Conservation (phyloP, 1,140 invertebrate species). For the Nasonia vitripennis region DNA sequence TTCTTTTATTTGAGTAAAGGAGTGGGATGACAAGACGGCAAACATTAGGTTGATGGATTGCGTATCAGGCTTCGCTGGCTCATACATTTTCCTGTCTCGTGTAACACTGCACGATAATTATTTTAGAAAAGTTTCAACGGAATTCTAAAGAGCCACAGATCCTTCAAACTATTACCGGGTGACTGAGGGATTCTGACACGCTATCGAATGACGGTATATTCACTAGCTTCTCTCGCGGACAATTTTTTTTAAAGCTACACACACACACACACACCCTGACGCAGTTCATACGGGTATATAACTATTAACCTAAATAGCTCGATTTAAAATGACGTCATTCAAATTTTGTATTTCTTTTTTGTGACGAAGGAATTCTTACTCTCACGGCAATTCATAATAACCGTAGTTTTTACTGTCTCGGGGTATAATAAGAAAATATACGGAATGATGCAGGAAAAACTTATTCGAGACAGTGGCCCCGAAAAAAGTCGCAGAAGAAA, state of each 20-base stretch:
- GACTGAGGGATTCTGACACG: neutral
- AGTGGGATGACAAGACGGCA: neutral
- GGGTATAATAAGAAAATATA: neutral
- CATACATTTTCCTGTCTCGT: neutral
- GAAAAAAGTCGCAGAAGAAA: neutral
- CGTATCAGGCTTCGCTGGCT: neutral
- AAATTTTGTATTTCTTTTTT: no score
- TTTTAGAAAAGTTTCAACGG: neutral
- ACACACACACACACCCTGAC: neutral
- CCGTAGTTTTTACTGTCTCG: no score
- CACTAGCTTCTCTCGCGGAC: no score
- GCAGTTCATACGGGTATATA: neutral
- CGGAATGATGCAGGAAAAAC: neutral
- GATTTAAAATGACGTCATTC: no score
- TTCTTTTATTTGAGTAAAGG: neutral
- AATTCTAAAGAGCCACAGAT: neutral
- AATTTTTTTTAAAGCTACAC: neutral
- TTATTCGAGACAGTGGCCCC: neutral
- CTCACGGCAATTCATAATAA: no score
- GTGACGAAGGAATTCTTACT: no score
- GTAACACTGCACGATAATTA: neutral
- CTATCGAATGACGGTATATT: neutral
- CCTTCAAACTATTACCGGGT: constrained; percentile 3
- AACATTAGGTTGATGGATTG: neutral
- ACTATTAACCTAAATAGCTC: neutral